Percentiles rank a stretch among this genome's conserved stretches.
Evolutionary conservation across 2,888 invertebrate genomes (phyloP).

Genomic region (Atrina japonica): DNA sequence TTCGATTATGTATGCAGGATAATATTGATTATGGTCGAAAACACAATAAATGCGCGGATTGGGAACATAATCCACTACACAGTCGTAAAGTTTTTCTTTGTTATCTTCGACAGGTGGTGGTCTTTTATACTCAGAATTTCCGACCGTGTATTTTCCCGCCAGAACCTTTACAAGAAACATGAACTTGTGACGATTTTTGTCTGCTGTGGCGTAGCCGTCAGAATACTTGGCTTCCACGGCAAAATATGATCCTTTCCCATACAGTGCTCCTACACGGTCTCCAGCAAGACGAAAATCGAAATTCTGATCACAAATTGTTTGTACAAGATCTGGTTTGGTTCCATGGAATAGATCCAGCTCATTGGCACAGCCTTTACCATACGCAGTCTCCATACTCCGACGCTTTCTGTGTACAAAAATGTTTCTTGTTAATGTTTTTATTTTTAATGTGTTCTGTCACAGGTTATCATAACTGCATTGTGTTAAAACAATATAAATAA

Average conservation of each 20-base stretch:
- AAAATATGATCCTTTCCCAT: slow-evolving; percentile 55
- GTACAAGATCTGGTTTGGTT: slow-evolving; percentile 49
- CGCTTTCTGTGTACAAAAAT: slow-evolving; percentile 41
- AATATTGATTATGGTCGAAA: slow-evolving; percentile 72
- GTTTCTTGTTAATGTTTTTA: not conserved
- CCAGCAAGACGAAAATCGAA: slow-evolving; percentile 54
- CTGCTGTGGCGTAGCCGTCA: slow-evolving; percentile 42
- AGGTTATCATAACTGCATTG: too few species aligned
- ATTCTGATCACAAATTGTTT: slow-evolving; percentile 47
- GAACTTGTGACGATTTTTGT: slow-evolving; percentile 40
- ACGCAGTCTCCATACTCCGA: slow-evolving; percentile 42
- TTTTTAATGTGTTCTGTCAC: not conserved
- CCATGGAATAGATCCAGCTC: slow-evolving; percentile 63
- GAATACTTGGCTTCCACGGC: slow-evolving; percentile 50
- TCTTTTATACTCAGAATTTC: slow-evolving; percentile 49
- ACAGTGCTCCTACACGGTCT: slow-evolving; percentile 44
- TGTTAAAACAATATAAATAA: too few species aligned
- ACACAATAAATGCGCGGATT: slow-evolving; percentile 71
- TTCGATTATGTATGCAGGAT: slow-evolving; percentile 73
- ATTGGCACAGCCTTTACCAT: slow-evolving; percentile 56
- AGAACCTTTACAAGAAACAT: slow-evolving; percentile 66
- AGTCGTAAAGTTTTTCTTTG: slow-evolving; percentile 58
- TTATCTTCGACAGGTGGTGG: slow-evolving; percentile 58
- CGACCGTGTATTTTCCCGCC: slow-evolving; percentile 55
- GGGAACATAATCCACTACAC: slow-evolving; percentile 65